Conservation (phyloP, 2,888 invertebrate species). For the Drosophila borborema region DNA sequence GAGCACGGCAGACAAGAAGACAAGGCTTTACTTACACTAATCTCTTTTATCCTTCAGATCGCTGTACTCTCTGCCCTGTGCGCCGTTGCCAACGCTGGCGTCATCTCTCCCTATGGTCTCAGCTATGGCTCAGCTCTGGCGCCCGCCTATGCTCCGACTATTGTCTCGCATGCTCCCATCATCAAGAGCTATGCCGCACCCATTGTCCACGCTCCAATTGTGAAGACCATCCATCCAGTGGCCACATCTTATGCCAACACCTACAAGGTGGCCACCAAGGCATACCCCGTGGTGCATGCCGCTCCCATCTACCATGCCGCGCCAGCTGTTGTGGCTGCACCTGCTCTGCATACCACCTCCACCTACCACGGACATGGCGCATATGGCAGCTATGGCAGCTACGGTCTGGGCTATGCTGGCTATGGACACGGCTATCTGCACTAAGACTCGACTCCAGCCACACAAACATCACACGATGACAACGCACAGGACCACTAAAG, state of each 20-base stretch:
- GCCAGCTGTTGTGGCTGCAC: slow-evolving; percentile 73
- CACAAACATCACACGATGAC: slow-evolving; percentile 39
- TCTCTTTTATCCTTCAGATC: slow-evolving; percentile 64
- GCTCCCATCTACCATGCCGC: slow-evolving; percentile 73
- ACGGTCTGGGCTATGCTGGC: slow-evolving; percentile 73
- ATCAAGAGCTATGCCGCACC: slow-evolving; percentile 81
- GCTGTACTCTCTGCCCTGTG: slow-evolving; percentile 85
- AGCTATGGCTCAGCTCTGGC: slow-evolving; percentile 78
- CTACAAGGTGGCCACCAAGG: slow-evolving; percentile 83
- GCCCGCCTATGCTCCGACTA: slow-evolving; percentile 77
- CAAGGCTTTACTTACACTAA: neutral
- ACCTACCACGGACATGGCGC: slow-evolving; percentile 81
- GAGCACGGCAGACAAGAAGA: no score
- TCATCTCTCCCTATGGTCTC: slow-evolving; percentile 77
- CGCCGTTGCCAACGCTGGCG: slow-evolving; percentile 85
- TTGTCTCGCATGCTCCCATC: slow-evolving; percentile 75
- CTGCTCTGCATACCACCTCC: slow-evolving; percentile 81
- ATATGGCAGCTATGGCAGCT: slow-evolving; percentile 67
- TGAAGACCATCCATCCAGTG: slow-evolving; percentile 80
- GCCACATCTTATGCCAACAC: slow-evolving; percentile 85
- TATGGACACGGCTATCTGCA: slow-evolving; percentile 72
- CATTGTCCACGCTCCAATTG: slow-evolving; percentile 78
- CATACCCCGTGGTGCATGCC: slow-evolving; percentile 81
- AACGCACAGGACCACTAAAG: slow-evolving; percentile 32
- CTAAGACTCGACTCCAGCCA: slow-evolving; percentile 49